Evolutionary conservation across 1,140 invertebrate genomes (phyloP), one percentile per base, ranked within the genome.

Genomic region (Eubasilissa regina): DNA sequence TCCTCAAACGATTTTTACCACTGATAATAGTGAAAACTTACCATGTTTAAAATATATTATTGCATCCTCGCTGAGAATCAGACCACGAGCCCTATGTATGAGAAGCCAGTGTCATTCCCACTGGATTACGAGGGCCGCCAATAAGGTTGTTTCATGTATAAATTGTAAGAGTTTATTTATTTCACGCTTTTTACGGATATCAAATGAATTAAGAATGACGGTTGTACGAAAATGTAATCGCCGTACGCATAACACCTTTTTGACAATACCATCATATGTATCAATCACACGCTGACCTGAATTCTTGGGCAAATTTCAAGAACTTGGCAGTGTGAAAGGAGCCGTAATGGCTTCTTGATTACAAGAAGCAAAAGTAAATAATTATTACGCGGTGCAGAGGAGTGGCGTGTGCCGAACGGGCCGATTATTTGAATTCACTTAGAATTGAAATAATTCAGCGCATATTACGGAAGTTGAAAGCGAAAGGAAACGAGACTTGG

Each of bases 401-500:
- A 25, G 35, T 35, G 25, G 25, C 25, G 60, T 51, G 48, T 51
- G 48, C 48, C 48, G 48, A 35, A 35, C 25, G 25, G n/a, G 25
- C 25, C 48, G n/a, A 12, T 25, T n/a, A 64, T 43, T 64, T 13
- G 60, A n/a, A 64, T 64, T 44, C 19, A 35, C 60, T 64, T 44
- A 44, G 60, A 64, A 35, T 13, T 15, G 48, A 15, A 51, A 15
- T 51, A 51, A 51, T 51, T 15, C 48, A 51, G 11, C 21, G n/a
- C 44, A 10, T 68, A 68, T 47, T 47, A 68, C 64, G 64, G 64
- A 68, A 68, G 64, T 68, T 68, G 64, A 68, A 68, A 68, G 64
- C 64, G 64, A 68, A 68, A 68, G 64, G 64, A 68, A 68, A 68
- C 64, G 44, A 68, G 64, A 68, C 35, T 51, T 15, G 48, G n/a